These are phyloP conservation scores for Volucella inanis DNA, from an alignment of 2,888 invertebrate genomes.

Conservation along the genomic window DNA sequence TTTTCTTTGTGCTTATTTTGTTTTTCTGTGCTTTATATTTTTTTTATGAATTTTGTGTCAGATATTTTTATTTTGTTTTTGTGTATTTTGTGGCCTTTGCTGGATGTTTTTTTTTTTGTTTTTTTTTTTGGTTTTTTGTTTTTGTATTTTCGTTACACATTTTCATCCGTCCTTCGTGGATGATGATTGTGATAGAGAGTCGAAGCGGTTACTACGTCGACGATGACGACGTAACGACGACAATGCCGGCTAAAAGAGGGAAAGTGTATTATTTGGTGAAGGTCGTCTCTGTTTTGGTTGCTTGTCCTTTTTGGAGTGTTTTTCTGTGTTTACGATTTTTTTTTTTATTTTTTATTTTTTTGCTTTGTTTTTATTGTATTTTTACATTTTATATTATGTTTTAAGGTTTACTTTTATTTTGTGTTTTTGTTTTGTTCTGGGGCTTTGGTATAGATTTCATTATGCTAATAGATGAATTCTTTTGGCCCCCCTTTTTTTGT, in stretches of 20 bases:
- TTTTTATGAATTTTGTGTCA: constrained; percentile 65
- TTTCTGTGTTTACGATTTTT: constrained; percentile 69
- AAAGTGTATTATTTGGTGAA: constrained; percentile 71
- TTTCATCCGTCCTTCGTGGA: constrained; percentile 71
- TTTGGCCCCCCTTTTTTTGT: constrained; percentile 2
- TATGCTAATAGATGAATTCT: constrained; percentile 65
- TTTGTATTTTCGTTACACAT: constrained; percentile 69
- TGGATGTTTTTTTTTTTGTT: neutral
- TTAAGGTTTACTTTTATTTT: constrained; percentile 51
- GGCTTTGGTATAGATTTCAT: constrained; percentile 62
- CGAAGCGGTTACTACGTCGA: constrained; percentile 14
- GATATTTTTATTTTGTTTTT: constrained; percentile 71
- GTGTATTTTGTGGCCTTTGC: constrained; percentile 66
- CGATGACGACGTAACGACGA: constrained; percentile 29
- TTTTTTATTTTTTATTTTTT: constrained; percentile 45
- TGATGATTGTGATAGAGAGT: constrained; percentile 50
- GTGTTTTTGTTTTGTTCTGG: constrained; percentile 36
- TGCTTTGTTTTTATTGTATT: constrained; percentile 6
- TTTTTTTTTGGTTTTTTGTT: too few relatives aligned
- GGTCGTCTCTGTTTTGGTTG: constrained; percentile 74
- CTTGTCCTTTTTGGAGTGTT: constrained; percentile 68
- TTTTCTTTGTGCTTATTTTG: constrained; percentile 13
- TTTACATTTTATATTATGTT: constrained; percentile 47
- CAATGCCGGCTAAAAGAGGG: constrained; percentile 15
- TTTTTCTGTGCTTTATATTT: constrained; percentile 38